Base-by-base conservation (phyloP, 1,140 invertebrate species). In the Drosophila nigromelanica region DNA sequence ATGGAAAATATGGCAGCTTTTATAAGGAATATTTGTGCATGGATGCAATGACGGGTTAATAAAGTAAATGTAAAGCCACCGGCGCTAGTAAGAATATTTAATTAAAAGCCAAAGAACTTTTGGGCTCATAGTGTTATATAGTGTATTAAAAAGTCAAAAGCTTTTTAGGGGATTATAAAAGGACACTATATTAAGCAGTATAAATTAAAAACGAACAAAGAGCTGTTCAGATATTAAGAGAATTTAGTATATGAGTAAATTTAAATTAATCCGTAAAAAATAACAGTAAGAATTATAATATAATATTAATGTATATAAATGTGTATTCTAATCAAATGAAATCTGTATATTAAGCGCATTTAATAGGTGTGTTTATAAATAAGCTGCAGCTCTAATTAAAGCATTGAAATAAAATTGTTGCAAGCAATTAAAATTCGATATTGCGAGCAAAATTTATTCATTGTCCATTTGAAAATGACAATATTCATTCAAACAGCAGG, bases 401-500 rank as follows among this genome's bases (percentile, higher is more conserved):
- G 30, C 15, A 5, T 43, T 24, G 15, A 21, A 37, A 2, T 30
- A 27, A 55, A 45, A 35, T 43, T 21, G 37, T 11, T 42, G 12
- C 5, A n/a, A 33, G 27, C 27, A 51, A 60, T 45, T 43, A 7
- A 43, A 27, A 43, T 43, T 47, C 40, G 21, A 37, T 47, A 55
- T 39, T 18, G 18, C 15, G 18, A 14, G 7, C 15, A 35, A 18
- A 68, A 68, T 68, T 50, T 24, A 68, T 52, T 21, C 24, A 60
- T 51, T 37, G 33, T 59, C 14, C 21, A 69, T 45, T 74, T 74
- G 71, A 42, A 71, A 63, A 58, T 55, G 55, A 50, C 52, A 74
- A 37, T 64, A 42, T 47, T 64, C 59, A 62, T n/a, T 63, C 45
- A 55, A 42, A 37, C 24, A 51, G 21, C 43, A 50, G 7, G 8